These are phyloP conservation scores for Agapetus fuscipes DNA, from an alignment of 2,888 invertebrate species.

Conservation along the genomic window DNA sequence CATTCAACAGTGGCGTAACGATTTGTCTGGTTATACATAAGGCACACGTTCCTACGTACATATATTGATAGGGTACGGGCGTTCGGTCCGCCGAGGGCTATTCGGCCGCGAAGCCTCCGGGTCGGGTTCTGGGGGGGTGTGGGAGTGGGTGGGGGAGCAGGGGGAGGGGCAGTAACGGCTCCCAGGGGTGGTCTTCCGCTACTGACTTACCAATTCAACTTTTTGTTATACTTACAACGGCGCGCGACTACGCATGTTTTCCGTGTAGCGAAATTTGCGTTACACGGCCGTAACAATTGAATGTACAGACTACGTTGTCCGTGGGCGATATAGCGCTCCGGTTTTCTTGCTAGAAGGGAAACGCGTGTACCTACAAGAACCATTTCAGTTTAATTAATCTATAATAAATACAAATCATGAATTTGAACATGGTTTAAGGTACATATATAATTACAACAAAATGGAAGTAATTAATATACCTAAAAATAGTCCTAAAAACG, in stretches of 20 bases:
- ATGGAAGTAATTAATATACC: too few species aligned
- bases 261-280: conserved; percentile 12
- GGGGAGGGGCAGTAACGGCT: conserved; percentile 18
- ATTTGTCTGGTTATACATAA: too few species aligned
- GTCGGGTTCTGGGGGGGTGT: background rate
- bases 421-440: too few species aligned
- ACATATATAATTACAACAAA: too few species aligned
- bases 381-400: background rate
- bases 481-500: too few species aligned
- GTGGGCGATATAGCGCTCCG: conserved; percentile 1
- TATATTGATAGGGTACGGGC: conserved; percentile 3
- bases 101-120: conserved; percentile 6
- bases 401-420: too few species aligned
- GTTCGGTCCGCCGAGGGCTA: conserved; percentile 13
- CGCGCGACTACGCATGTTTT: conserved; percentile 17
- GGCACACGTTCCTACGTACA: too few species aligned
- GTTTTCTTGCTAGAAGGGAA: background rate
- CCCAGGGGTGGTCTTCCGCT: conserved; percentile 20
- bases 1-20: too few species aligned
- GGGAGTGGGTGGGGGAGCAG: conserved; percentile 5
- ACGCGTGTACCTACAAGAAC: background rate
- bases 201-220: conserved; percentile 22
- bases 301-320: conserved; percentile 3
- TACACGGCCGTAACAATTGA: conserved; percentile 7
- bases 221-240: conserved; percentile 19